phyloP scores from a whole-genome alignment of 2,113 vertebrate genomes.

The Salvelinus namaycush region DNA sequence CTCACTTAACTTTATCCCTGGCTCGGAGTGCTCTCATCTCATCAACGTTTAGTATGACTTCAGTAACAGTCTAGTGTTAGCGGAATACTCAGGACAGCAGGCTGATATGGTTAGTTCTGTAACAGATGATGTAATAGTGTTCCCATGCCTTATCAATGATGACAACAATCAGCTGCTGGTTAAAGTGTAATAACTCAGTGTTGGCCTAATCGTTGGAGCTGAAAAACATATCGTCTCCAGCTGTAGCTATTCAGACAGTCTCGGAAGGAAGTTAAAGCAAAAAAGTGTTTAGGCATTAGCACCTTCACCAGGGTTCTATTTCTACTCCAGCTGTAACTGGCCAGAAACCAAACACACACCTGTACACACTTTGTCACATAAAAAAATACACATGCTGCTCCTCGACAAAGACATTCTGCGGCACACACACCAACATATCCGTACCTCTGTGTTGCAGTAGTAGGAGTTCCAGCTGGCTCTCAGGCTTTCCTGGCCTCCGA shows the following conservation, averaged over 20 bases:
- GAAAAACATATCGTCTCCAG: background rate
- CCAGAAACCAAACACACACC: background rate
- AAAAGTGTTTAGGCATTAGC: background rate
- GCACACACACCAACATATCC: background rate
- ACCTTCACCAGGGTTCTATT: background rate
- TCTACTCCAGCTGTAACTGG: background rate
- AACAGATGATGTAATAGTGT: conserved; percentile 10
- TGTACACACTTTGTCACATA: background rate
- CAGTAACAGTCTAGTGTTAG: background rate
- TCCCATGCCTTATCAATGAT: background rate
- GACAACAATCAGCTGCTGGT: background rate
- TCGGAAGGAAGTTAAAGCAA: background rate
- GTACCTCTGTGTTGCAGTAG: conserved; percentile 82
- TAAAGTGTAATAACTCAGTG: background rate
- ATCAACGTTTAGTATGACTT: background rate
- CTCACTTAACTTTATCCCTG: background rate
- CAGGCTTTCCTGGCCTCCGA: conserved; percentile 81
- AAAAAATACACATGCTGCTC: background rate
- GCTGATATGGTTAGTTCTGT: background rate
- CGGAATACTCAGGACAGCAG: background rate
- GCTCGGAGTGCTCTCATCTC: background rate
- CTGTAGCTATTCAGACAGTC: background rate
- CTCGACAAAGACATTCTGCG: background rate
- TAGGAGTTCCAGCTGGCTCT: conserved; percentile 79
- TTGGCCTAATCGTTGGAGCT: background rate